phyloP scores from a whole-genome alignment of 2,888 invertebrate genomes.

The Campoletis raptor region DNA sequence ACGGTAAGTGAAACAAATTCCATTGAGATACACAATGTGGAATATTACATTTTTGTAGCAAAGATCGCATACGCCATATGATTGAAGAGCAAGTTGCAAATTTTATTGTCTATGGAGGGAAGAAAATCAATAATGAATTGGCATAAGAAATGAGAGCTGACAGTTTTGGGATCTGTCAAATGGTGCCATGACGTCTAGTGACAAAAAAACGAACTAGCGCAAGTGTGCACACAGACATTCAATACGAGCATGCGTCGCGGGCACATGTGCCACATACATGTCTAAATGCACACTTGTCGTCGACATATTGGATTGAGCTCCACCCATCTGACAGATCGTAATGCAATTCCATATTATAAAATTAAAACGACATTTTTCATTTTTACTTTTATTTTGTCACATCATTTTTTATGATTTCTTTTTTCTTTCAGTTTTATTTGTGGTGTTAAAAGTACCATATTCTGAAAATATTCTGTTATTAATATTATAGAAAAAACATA shows the following conservation, averaged over 20 bases:
- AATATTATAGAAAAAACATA: slow-evolving; percentile 10
- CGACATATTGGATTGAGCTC: too few relatives aligned
- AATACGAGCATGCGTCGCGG: too few relatives aligned
- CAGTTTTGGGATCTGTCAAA: neutral
- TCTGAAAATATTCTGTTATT: slow-evolving; percentile 8
- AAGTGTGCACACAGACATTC: too few relatives aligned
- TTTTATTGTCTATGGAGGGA: neutral
- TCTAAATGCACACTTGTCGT: too few relatives aligned
- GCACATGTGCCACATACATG: too few relatives aligned
- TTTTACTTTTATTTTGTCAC: neutral
- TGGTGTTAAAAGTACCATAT: neutral
- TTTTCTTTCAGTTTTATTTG: slow-evolving; percentile 6
- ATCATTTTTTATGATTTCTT: neutral
- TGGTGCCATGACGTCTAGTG: too few relatives aligned
- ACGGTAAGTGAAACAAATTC: slow-evolving; percentile 20
- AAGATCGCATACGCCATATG: neutral
- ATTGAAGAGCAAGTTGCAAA: too few relatives aligned
- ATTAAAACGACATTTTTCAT: neutral
- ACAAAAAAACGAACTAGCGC: too few relatives aligned
- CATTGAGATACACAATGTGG: neutral
- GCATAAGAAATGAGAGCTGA: neutral
- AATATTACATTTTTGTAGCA: neutral
- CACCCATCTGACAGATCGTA: too few relatives aligned
- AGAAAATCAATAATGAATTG: neutral
- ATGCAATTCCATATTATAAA: too few relatives aligned